Evolutionary conservation across 2,113 vertebrate species (phyloP), one percentile per base, ranked within the genome.

Genomic region (Pseudorectes ferrugineus): DNA sequence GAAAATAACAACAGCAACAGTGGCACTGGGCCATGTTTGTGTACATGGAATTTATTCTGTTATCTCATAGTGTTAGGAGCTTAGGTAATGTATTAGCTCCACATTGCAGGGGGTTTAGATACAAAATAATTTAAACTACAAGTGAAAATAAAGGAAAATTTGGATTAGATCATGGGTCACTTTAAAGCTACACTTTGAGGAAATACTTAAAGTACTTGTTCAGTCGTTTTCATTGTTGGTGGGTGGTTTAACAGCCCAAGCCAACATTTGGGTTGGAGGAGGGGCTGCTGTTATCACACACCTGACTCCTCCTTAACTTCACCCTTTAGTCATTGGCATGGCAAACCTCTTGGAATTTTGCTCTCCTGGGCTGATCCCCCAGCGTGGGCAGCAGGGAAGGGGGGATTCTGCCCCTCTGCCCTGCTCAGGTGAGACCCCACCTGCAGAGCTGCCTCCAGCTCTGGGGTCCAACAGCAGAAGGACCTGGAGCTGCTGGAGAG

Each of bases 401-500:
- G 74, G 11, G 19, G 6, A 51, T 40, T 76, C 35, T 49, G 55
- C 35, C 43, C n/a, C 16, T 38, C 28, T 61, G 43, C 1, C n/a
- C 42, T 0, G 2, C 55, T 36, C 55, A 61, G 55, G 55, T 75
- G 73, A 61, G 28, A 33, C 10, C 45, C n/a, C 28, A 38, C 57
- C 73, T 76, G 45, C 12, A 33, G 22, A 25, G 28, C 57, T 49
- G 45, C 57, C 72, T 29, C 35, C 45, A 40, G 28, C 2, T 1
- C 28, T 49, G 57, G 57, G 18, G 0, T 12, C 28, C 38, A 38
- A 25, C 35, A 76, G 3, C 45, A 76, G 43, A 5, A 17, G 57
- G 35, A 12, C 0, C 1, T 61, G n/a, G 55, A 38, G 21, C n/a
- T 75, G 26, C 43, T 48, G 55, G 26, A 59, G 43, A 0, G 2